Conservation (phyloP, 2,797 vertebrate species). For the Thalassophryne amazonica region DNA sequence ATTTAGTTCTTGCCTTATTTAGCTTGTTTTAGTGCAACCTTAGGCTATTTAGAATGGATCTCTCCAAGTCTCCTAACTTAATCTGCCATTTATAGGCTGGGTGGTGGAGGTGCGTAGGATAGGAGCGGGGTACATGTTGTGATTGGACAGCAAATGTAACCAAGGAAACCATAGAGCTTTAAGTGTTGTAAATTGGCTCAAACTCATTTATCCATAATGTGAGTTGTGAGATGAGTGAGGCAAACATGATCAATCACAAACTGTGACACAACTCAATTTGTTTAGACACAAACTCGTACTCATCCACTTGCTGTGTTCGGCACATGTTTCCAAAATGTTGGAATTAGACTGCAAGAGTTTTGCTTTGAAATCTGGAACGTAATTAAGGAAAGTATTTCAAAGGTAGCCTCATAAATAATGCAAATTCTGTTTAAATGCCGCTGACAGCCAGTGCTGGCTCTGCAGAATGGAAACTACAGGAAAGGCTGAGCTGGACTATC, state of each 20-base stretch:
- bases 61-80: slow-evolving; percentile 75
- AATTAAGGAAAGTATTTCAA: slow-evolving; percentile 77
- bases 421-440: slow-evolving; percentile 75
- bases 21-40: slow-evolving; percentile 74
- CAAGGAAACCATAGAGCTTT: slow-evolving; percentile 71
- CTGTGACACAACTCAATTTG: slow-evolving; percentile 59
- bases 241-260: slow-evolving; percentile 74
- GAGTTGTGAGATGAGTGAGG: slow-evolving; percentile 57
- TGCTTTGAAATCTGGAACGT: slow-evolving; percentile 73
- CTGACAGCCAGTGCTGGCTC: slow-evolving; percentile 75
- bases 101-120: slow-evolving; percentile 52
- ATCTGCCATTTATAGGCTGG: slow-evolving; percentile 76
- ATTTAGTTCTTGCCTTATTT: slow-evolving; percentile 76
- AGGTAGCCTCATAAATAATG: slow-evolving; percentile 83
- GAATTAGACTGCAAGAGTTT: slow-evolving; percentile 22
- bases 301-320: slow-evolving; percentile 13
- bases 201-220: slow-evolving; percentile 70
- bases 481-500: slow-evolving; percentile 74
- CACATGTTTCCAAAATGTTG: slow-evolving; percentile 36
- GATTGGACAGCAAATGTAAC: slow-evolving; percentile 74
- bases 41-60: slow-evolving; percentile 77
- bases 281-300: slow-evolving; percentile 36
- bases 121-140: slow-evolving; percentile 37
- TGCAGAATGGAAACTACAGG: slow-evolving; percentile 67
- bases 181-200: slow-evolving; percentile 71